Evolutionary conservation across 2,888 invertebrate genomes (phyloP).

Genomic region (Noctua comes): DNA sequence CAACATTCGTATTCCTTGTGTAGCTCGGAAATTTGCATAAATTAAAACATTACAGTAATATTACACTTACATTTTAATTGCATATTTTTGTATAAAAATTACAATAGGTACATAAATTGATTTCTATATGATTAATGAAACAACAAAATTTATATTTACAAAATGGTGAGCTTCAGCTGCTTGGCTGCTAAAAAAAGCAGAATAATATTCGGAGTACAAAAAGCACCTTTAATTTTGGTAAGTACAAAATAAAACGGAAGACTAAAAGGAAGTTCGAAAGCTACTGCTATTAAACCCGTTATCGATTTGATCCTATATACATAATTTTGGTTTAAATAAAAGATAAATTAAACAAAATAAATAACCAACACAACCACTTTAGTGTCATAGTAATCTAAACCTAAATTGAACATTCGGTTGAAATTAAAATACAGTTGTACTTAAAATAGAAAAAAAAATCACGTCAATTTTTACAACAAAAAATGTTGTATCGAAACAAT

Average conservation of each 20-base stretch:
- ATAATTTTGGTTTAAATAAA: conserved; percentile 87
- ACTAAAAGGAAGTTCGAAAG: conserved; percentile 82
- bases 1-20: not conserved
- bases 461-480: conserved; percentile 61
- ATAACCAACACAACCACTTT: conserved; percentile 89
- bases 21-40: not conserved
- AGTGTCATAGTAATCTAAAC: conserved; percentile 79
- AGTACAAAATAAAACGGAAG: conserved; percentile 88
- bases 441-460: conserved; percentile 75
- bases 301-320: conserved; percentile 78
- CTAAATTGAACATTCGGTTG: conserved; percentile 78
- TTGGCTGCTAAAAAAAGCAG: conserved; percentile 71
- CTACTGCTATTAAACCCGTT: conserved; percentile 84
- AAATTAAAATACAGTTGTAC: conserved; percentile 78
- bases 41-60: conserved; percentile 57
- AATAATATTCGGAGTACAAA: conserved; percentile 66
- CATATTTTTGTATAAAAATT: conserved; percentile 89
- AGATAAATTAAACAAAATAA: conserved; percentile 88
- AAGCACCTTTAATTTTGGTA: conserved; percentile 85
- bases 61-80: conserved; percentile 85
- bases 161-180: conserved; percentile 83
- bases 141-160: conserved; percentile 83
- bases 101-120: conserved; percentile 87
- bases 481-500: conserved; percentile 48
- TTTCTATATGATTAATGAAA: conserved; percentile 82